These are phyloP conservation scores for Cynoglossus semilaevis DNA, from an alignment of 2,113 vertebrate genomes.

Conservation along the genomic window DNA sequence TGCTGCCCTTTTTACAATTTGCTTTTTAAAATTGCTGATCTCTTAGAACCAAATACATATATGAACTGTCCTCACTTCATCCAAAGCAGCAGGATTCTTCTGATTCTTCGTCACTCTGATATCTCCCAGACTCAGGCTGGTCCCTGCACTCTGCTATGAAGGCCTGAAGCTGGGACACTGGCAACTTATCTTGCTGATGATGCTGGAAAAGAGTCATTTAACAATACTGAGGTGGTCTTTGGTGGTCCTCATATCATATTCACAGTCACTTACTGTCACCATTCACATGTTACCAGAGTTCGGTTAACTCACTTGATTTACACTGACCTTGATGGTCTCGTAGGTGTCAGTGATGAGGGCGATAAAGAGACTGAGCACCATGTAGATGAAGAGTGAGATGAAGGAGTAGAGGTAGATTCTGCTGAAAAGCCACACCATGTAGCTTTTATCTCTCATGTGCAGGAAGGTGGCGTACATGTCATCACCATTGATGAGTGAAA, in stretches of 20 bases:
- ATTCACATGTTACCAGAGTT: not conserved
- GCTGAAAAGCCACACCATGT: constrained; percentile 93
- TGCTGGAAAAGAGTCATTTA: constrained; percentile 72
- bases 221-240: not conserved
- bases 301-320: not conserved
- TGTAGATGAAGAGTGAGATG: constrained; percentile 93
- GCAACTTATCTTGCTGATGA: constrained; percentile 83
- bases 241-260: not conserved
- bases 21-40: too few relatives aligned
- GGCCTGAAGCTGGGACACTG: constrained; percentile 80
- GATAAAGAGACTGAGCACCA: constrained; percentile 97
- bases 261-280: not conserved
- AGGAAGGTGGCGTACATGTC: constrained; percentile 93
- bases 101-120: constrained; percentile 76
- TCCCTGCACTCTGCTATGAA: constrained; percentile 88
- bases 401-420: constrained; percentile 91
- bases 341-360: constrained; percentile 92
- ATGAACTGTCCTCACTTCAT: constrained; percentile 17
- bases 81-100: constrained; percentile 63
- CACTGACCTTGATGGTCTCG: constrained; percentile 91
- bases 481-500: constrained; percentile 93
- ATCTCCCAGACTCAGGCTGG: constrained; percentile 82
- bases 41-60: not conserved
- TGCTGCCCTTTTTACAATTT: too few relatives aligned
- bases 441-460: constrained; percentile 83